These are phyloP conservation scores for Melanotaenia pygmaea DNA, from an alignment of 2,797 vertebrate species.

Conservation along the genomic window DNA sequence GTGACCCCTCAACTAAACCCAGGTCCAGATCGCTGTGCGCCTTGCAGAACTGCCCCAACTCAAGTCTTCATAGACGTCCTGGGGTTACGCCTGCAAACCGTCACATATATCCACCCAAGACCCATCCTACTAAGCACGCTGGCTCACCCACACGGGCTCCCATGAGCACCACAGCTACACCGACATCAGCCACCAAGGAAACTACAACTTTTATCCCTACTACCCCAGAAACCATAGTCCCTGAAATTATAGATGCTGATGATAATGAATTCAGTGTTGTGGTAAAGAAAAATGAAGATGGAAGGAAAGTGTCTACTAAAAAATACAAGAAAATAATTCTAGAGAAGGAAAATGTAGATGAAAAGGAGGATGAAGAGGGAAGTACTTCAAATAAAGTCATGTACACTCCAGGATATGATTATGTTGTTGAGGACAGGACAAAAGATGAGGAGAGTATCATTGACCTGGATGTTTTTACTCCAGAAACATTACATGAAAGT, in stretches of 20 bases:
- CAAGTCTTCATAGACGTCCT: slow-evolving; percentile 66
- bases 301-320: slow-evolving; percentile 44
- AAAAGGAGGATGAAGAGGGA: slow-evolving; percentile 57
- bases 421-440: slow-evolving; percentile 77
- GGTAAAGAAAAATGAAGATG: slow-evolving; percentile 49
- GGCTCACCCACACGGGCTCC: slow-evolving; percentile 41
- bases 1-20: slow-evolving; percentile 87
- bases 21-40: slow-evolving; percentile 91
- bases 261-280: slow-evolving; percentile 58
- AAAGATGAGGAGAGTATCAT: slow-evolving; percentile 69
- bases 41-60: slow-evolving; percentile 89
- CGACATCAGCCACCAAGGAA: slow-evolving; percentile 38
- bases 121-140: slow-evolving; percentile 38
- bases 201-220: slow-evolving; percentile 31
- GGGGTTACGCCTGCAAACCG: slow-evolving; percentile 67
- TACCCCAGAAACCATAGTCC: slow-evolving; percentile 30
- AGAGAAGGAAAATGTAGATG: slow-evolving; percentile 26
- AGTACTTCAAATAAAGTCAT: slow-evolving; percentile 70
- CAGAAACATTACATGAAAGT: slow-evolving; percentile 33
- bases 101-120: slow-evolving; percentile 55
- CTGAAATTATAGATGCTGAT: slow-evolving; percentile 61
- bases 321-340: slow-evolving; percentile 26
- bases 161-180: slow-evolving; percentile 24
- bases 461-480: slow-evolving; percentile 63
- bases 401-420: slow-evolving; percentile 81